Evolutionary conservation across 2,888 invertebrate genomes (phyloP).

Genomic region (Drosophila pseudotalamancana): DNA sequence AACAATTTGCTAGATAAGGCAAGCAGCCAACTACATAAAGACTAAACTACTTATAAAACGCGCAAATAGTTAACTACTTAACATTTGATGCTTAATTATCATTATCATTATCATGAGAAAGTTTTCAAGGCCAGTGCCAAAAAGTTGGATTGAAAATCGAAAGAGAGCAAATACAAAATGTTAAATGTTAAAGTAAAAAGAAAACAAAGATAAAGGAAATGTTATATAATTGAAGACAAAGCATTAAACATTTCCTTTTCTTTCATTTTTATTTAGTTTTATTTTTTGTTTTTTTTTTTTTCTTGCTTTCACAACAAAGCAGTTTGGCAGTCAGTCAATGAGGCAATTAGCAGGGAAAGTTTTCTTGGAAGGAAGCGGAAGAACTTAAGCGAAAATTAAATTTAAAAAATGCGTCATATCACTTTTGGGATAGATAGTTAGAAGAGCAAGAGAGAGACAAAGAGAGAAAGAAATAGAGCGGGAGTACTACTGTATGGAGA

Average conservation of each 20-base stretch:
- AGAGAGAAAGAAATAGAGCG: conserved; percentile 11
- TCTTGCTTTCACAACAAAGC: conserved; percentile 72
- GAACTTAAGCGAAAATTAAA: conserved; percentile 36
- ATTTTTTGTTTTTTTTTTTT: conserved; percentile 3
- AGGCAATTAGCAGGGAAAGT: conserved; percentile 52
- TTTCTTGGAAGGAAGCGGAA: conserved; percentile 27
- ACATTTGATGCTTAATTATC: conserved; percentile 37
- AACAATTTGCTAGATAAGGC: conserved; percentile 27
- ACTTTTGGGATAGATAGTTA: conserved; percentile 5
- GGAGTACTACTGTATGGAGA: conserved; percentile 30
- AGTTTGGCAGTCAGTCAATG: conserved; percentile 82
- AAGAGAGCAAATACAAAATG: conserved; percentile 27
- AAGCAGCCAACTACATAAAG: conserved; percentile 45
- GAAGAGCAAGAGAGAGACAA: background rate
- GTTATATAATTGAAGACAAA: conserved; percentile 11
- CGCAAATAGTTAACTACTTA: conserved; percentile 55
- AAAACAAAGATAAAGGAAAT: conserved; percentile 22
- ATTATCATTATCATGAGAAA: conserved; percentile 27
- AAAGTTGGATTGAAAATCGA: conserved; percentile 43
- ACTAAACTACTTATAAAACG: conserved; percentile 46
- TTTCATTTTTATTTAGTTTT: conserved; percentile 8
- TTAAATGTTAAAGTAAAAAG: conserved; percentile 3
- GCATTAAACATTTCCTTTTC: conserved; percentile 24
- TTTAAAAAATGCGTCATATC: conserved; percentile 17
- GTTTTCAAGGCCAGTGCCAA: conserved; percentile 51